phyloP scores from a whole-genome alignment of 2,797 vertebrate species.

The Poeciliopsis gracilis region DNA sequence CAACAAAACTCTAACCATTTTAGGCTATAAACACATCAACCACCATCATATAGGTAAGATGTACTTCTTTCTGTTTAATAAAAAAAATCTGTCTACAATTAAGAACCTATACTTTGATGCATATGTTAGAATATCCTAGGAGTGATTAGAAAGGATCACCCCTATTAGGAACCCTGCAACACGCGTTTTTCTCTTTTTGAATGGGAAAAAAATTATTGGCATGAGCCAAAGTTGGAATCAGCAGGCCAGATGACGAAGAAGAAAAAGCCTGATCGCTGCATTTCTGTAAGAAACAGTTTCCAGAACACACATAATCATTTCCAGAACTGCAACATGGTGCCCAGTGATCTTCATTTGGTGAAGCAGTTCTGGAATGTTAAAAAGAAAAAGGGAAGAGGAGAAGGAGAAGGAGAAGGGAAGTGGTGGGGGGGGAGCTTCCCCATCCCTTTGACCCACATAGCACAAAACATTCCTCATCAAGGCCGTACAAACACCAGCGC shows the following conservation, averaged over 20 bases:
- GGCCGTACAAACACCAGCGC: slow-evolving; percentile 72
- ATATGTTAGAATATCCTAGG: not conserved
- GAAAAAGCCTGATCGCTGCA: not conserved
- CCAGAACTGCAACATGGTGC: slow-evolving; percentile 60
- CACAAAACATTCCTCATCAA: slow-evolving; percentile 76
- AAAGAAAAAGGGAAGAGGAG: slow-evolving; percentile 21
- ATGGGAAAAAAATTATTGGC: not conserved
- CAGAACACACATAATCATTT: slow-evolving; percentile 46
- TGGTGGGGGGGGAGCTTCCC: slow-evolving; percentile 53
- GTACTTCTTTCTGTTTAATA: not conserved
- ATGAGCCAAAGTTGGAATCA: not conserved
- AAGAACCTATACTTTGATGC: not conserved
- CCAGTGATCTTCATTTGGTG: slow-evolving; percentile 73
- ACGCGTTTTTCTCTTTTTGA: not conserved
- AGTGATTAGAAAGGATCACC: not conserved
- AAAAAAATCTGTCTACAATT: not conserved
- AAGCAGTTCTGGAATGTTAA: slow-evolving; percentile 76
- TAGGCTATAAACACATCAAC: not conserved
- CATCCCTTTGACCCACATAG: slow-evolving; percentile 81
- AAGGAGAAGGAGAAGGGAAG: slow-evolving; percentile 55
- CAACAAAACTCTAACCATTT: not conserved
- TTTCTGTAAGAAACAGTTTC: slow-evolving; percentile 1
- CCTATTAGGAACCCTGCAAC: not conserved
- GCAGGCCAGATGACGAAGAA: not conserved
- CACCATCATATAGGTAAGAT: not conserved